Percentiles rank a stretch among this genome's conserved stretches.
phyloP scores from a whole-genome alignment of 2,113 vertebrate genomes.

The Zosterops borbonicus region DNA sequence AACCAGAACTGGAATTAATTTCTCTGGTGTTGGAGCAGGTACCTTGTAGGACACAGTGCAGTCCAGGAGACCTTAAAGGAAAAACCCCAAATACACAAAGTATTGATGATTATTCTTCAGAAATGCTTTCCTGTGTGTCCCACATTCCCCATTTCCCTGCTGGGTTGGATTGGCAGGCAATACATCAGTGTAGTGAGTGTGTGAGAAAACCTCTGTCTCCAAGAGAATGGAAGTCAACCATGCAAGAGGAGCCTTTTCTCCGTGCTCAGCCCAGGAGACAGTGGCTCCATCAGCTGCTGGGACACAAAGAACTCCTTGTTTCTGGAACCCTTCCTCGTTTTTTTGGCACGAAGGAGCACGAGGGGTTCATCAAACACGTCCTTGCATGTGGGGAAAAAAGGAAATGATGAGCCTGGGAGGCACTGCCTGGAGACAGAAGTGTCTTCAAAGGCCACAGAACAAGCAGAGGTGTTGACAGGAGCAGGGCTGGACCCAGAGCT shows the following conservation, averaged over 20 bases:
- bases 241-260: background rate
- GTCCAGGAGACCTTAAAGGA: background rate
- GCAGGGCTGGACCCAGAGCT: background rate
- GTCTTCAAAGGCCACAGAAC: slow-evolving; percentile 19
- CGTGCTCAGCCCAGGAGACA: background rate
- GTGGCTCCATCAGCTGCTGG: background rate
- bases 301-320: slow-evolving; percentile 28
- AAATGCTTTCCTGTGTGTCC: background rate
- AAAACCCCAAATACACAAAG: background rate
- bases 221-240: background rate
- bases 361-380: background rate
- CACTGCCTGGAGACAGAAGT: slow-evolving; percentile 8
- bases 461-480: slow-evolving; percentile 41
- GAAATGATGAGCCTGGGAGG: slow-evolving; percentile 29
- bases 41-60: background rate
- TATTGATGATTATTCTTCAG: background rate
- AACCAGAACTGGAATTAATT: background rate
- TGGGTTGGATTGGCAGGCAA: background rate
- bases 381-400: background rate
- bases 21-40: background rate
- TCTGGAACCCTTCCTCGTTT: background rate
- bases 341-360: background rate
- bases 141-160: background rate
- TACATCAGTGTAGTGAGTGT: rapidly evolving
- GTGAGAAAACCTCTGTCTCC: background rate